Conservation (phyloP, 2,888 invertebrate species). For the Scrobipalpa atriplicella region DNA sequence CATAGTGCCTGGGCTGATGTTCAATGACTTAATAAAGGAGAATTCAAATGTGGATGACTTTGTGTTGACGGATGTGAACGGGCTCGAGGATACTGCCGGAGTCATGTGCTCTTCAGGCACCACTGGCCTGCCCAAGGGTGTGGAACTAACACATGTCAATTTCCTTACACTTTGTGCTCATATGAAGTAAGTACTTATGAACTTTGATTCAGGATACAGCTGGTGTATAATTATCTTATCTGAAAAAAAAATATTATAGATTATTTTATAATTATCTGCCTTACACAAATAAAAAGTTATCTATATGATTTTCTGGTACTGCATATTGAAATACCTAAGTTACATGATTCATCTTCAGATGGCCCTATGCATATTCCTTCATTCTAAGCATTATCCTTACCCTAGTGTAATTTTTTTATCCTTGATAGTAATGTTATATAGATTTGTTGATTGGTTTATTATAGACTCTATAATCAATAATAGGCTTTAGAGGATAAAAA, state of each 20-base stretch:
- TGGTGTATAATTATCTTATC: background rate
- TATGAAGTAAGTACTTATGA: constrained; percentile 61
- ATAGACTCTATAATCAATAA: too few species aligned
- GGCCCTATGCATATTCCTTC: too few species aligned
- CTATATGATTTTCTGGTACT: background rate
- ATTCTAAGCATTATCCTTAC: too few species aligned
- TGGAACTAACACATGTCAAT: constrained; percentile 88
- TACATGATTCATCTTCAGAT: background rate
- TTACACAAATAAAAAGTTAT: background rate
- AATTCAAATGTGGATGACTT: constrained; percentile 59
- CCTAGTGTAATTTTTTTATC: too few species aligned
- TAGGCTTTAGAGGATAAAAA: too few species aligned
- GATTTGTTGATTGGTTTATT: too few species aligned
- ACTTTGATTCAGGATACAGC: constrained; percentile 3
- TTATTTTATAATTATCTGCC: background rate
- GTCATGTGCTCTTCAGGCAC: constrained; percentile 92
- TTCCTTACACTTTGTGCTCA: constrained; percentile 71
- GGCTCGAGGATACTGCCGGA: constrained; percentile 82
- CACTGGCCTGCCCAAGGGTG: constrained; percentile 90
- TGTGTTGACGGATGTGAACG: constrained; percentile 77
- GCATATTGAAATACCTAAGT: background rate
- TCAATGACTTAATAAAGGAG: constrained; percentile 57
- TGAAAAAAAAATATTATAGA: background rate
- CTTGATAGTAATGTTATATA: too few species aligned
- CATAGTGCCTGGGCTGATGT: constrained; percentile 66